These are phyloP conservation scores for Aphis craccivora DNA, from an alignment of 1,140 invertebrate species.

Conservation along the genomic window DNA sequence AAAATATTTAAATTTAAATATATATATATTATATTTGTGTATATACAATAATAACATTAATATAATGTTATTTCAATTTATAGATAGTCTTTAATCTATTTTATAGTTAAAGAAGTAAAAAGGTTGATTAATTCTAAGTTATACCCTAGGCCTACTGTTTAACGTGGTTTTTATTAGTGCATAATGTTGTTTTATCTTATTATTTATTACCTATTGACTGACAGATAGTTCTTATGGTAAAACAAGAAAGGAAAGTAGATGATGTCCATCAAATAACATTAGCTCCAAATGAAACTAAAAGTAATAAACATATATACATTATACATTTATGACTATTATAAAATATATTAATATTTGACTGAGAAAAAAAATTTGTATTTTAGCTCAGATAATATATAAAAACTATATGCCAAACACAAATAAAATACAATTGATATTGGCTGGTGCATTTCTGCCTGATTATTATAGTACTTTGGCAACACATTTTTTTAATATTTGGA, in stretches of 20 bases:
- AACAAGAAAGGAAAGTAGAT: conserved; percentile 70
- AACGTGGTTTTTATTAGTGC: not conserved
- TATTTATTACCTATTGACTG: not conserved
- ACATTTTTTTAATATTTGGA: conserved; percentile 66
- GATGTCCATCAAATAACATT: conserved; percentile 70
- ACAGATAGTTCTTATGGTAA: conserved; percentile 64
- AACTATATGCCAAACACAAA: conserved; percentile 45
- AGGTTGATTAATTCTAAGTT: not conserved
- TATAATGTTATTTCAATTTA: not conserved
- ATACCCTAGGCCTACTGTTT: not conserved
- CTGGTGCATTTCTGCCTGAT: conserved; percentile 67
- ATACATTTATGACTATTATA: not conserved
- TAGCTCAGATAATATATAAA: conserved; percentile 49
- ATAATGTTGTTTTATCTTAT: not conserved
- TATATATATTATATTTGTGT: too few species aligned
- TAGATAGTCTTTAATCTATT: not conserved
- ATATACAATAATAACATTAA: not conserved
- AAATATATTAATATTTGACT: not conserved
- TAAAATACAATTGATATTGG: conserved; percentile 65
- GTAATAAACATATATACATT: conserved; percentile 61
- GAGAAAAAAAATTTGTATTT: conserved; percentile 33
- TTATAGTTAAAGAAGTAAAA: not conserved
- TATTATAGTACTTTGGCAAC: conserved; percentile 65
- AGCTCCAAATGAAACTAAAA: conserved; percentile 63
- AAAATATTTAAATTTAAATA: too few species aligned